Conservation (phyloP, 2,888 invertebrate genomes). For the Tortrix viridana region DNA sequence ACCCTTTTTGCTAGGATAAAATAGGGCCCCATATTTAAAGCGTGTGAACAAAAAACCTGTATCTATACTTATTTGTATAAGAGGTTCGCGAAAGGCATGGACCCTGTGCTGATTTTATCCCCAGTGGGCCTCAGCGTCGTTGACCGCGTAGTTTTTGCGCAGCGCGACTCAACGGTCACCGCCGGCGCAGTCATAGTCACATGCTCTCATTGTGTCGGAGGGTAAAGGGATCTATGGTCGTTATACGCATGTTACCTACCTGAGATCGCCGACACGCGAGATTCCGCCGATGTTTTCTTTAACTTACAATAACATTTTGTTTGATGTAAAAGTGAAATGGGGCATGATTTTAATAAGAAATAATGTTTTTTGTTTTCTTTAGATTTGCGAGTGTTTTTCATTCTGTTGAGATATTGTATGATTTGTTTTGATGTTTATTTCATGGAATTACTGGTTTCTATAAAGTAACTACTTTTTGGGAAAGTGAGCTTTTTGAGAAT, state of each 20-base stretch:
- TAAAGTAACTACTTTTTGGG: too few species aligned
- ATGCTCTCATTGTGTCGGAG: slow-evolving; percentile 22
- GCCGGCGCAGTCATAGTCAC: slow-evolving; percentile 20
- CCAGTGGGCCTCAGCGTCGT: slow-evolving; percentile 76
- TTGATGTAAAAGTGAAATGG: slow-evolving; percentile 3
- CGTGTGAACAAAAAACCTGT: neutral
- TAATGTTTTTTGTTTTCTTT: too few species aligned
- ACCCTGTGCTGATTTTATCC: slow-evolving; percentile 40
- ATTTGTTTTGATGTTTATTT: too few species aligned
- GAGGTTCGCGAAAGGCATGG: slow-evolving; percentile 23
- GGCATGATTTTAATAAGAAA: neutral
- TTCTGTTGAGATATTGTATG: too few species aligned
- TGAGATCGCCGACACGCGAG: neutral
- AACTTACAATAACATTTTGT: neutral
- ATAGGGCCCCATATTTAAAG: too few species aligned
- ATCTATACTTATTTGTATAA: neutral
- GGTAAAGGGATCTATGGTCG: slow-evolving; percentile 5
- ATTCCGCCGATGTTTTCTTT: neutral
- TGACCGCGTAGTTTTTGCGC: slow-evolving; percentile 79
- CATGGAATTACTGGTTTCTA: too few species aligned
- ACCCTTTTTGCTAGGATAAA: too few species aligned
- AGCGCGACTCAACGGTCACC: slow-evolving; percentile 44
- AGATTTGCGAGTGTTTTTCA: too few species aligned
- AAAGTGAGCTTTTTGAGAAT: too few species aligned
- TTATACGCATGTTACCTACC: neutral